Percentiles rank a stretch among this genome's conserved stretches.
phyloP scores from a whole-genome alignment of 2,113 vertebrate genomes.

The Rhadina sibilatrix region DNA sequence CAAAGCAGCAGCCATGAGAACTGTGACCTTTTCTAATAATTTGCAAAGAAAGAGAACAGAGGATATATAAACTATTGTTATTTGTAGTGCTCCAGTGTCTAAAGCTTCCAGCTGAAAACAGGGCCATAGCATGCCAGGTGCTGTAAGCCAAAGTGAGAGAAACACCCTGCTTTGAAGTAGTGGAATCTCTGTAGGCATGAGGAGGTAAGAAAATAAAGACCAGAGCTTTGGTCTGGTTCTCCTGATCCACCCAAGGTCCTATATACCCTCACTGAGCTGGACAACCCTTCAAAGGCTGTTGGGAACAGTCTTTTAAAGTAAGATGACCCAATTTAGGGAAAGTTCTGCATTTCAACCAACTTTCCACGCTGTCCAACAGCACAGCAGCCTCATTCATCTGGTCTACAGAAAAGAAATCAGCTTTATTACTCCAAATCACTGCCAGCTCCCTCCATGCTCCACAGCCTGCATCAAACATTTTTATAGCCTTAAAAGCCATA shows the following conservation, averaged over 20 bases:
- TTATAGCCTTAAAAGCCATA: background rate
- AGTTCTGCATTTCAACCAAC: background rate
- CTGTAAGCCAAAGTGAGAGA: background rate
- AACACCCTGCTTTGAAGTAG: background rate
- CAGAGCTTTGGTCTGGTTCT: background rate
- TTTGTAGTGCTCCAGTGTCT: background rate
- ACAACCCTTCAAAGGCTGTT: background rate
- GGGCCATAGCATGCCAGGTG: background rate
- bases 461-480: background rate
- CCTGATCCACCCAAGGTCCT: background rate
- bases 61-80: background rate
- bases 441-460: background rate
- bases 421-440: background rate
- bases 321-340: background rate
- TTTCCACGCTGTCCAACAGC: background rate
- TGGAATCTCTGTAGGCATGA: background rate
- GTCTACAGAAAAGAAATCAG: background rate
- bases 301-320: background rate
- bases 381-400: background rate
- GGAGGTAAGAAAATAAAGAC: background rate
- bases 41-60: background rate
- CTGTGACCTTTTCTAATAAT: background rate
- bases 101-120: background rate
- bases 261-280: background rate
- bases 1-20: conserved; percentile 27